Evolutionary conservation across 2,888 invertebrate species (phyloP), one percentile per base, ranked within the genome.

Genomic region (Netelia melanura): DNA sequence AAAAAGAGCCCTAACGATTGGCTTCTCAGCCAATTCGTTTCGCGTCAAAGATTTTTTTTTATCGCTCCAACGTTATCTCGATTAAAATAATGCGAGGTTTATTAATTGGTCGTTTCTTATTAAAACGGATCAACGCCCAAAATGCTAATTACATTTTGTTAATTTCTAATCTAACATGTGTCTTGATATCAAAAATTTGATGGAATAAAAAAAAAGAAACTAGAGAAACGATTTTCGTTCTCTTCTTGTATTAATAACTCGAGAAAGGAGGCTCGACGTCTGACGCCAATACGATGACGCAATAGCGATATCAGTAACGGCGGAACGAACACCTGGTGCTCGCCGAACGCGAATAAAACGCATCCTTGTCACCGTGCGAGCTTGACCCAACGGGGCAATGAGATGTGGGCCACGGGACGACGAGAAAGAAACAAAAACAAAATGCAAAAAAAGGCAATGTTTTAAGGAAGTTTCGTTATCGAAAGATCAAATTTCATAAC

Each of bases 211-310:
- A 48, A 48, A 48, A 14, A 2, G 14, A 17, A 17, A 17, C 17
- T 48, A 48, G 48, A 11, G 11, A 48, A 48, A 48, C 11, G 11
- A 0, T 48, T 48, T 10, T 48, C 11, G 61, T 64, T 71, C 30
- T 64, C 43, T 44, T 17, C n/a, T 14, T 54, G 62, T 85, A 82
- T 85, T 85, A 82, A 85, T 85, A 85, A 85, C 74, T 72, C 65
- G 21, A 25, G 70, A 30, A 61, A 43, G 83, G 83, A 79, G 78
- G 70, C 64, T 79, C 79, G 84, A 74, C 74, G 78, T 54, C 56
- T 52, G 81, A 75, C 48, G 79, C 10, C 2, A 14, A 2, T 48
- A 75, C 14, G 81, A 82, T 85, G 76, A 82, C 78, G 84, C 64
- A 85, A 85, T 67, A 21, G 21, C 25, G 10, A 23, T 48, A 83